Evolutionary conservation across 2,113 vertebrate species (phyloP), one percentile per base, ranked within the genome.

Genomic region (Festucalex cinctus): DNA sequence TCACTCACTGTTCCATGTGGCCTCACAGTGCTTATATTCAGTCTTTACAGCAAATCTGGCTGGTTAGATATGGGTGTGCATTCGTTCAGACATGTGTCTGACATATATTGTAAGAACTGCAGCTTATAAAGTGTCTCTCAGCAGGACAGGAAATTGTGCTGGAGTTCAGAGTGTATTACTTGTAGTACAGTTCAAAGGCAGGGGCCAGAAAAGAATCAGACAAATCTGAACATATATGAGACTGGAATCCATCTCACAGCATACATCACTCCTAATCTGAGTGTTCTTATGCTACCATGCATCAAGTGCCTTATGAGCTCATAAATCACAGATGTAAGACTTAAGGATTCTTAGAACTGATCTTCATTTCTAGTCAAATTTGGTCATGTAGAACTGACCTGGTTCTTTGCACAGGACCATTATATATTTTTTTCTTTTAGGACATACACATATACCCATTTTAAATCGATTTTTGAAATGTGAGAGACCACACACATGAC

Each of bases 121-220:
- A 66, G 59, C 26, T 7, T 49, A 79, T 56, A 76, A 67, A 79
- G 63, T 51, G 46, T 82, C 61, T 61, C 69, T 68, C 78, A 78
- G 59, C 41, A 66, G 65, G 75, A 85, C 86, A 89, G 91, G 88
- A 92, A 89, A 90, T 92, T 90, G 85, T 74, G 41, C 22, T 68
- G 71, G 66, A 84, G 81, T 87, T 80, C 71, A 36, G 65, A 79
- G 70, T 86, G 87, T 86, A 87, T 86, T 84, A 77, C 74, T 59
- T 26, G 16, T 70, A 68, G 48, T 28, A 16, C 65, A 70, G 84
- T 87, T 89, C 84, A 92, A 91, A 89, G 83, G 69, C 57, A 36
- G 48, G 70, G 59, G 54, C 73, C 49, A 75, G 70, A 66, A 69
- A 75, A 71, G 71, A 72, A 74, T 85, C 75, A 62, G 72, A 80